These are phyloP conservation scores for Euwallacea similis DNA, from an alignment of 1,140 invertebrate species.

Conservation along the genomic window DNA sequence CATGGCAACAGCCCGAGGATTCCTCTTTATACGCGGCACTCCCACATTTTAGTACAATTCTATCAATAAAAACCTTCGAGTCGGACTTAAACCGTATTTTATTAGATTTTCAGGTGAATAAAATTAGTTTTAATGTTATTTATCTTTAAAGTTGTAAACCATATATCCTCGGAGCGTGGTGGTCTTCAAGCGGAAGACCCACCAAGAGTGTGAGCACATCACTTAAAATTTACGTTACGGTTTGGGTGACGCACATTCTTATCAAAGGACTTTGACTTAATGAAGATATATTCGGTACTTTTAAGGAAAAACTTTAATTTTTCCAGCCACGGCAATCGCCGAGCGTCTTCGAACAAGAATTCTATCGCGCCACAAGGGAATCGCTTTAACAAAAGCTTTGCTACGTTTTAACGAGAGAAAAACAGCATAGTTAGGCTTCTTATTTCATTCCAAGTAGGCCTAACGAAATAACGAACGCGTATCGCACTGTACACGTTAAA, in stretches of 20 bases:
- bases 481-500: slow-evolving; percentile 31
- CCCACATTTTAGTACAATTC: slow-evolving; percentile 34
- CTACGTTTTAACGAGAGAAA: slow-evolving; percentile 10
- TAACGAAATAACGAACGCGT: slow-evolving; percentile 27
- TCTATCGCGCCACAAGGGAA: neutral
- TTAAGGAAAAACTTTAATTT: neutral
- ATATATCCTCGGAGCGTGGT: slow-evolving; percentile 23
- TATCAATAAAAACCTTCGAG: slow-evolving; percentile 34
- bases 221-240: slow-evolving; percentile 25
- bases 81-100: slow-evolving; percentile 27
- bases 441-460: slow-evolving; percentile 26
- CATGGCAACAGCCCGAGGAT: slow-evolving; percentile 13
- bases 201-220: slow-evolving; percentile 15
- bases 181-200: slow-evolving; percentile 13
- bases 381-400: neutral
- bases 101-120: slow-evolving; percentile 23
- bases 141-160: slow-evolving; percentile 28
- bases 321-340: neutral
- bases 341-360: neutral
- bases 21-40: slow-evolving; percentile 26
- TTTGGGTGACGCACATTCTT: slow-evolving; percentile 13
- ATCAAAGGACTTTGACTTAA: slow-evolving; percentile 6
- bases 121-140: slow-evolving; percentile 32
- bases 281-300: slow-evolving; percentile 5
- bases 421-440: slow-evolving; percentile 20